These are phyloP conservation scores for Sinocyclocheilus maitianheensis DNA, from an alignment of 2,113 vertebrate species.

Conservation along the genomic window DNA sequence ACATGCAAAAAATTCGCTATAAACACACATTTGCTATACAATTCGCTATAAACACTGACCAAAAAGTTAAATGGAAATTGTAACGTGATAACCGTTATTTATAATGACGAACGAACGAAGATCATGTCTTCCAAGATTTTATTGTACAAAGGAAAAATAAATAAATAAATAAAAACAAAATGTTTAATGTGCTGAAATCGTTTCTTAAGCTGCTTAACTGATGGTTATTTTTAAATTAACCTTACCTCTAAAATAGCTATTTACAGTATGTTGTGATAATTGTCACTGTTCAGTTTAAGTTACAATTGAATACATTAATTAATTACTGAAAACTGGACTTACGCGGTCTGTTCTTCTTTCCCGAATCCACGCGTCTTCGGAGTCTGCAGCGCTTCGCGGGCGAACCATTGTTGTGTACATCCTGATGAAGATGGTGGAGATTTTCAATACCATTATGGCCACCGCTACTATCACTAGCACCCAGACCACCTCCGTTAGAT, in stretches of 20 bases:
- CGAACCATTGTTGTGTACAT: conserved; percentile 73
- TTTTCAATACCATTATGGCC: conserved; percentile 63
- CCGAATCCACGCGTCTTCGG: conserved; percentile 82
- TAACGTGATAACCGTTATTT: background rate
- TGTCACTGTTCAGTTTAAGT: background rate
- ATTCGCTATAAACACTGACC: background rate
- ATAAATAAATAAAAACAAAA: background rate
- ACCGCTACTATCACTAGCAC: conserved; percentile 40
- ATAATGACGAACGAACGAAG: background rate
- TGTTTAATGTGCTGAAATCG: background rate
- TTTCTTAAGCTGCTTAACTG: background rate
- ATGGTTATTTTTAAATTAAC: background rate
- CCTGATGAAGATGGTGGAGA: conserved; percentile 67
- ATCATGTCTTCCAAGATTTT: background rate
- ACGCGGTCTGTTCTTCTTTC: conserved; percentile 81
- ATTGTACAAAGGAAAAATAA: background rate
- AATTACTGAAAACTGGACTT: conserved; percentile 62
- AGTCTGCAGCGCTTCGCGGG: conserved; percentile 82
- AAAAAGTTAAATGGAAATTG: background rate
- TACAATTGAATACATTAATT: background rate
- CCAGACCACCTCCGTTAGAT: conserved; percentile 26
- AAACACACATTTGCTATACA: background rate
- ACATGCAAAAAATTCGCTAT: background rate
- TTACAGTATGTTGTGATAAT: background rate
- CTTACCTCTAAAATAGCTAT: background rate